Conservation (phyloP, 35 echinoderm and acorn worm genomes). For the Acanthaster planci region DNA sequence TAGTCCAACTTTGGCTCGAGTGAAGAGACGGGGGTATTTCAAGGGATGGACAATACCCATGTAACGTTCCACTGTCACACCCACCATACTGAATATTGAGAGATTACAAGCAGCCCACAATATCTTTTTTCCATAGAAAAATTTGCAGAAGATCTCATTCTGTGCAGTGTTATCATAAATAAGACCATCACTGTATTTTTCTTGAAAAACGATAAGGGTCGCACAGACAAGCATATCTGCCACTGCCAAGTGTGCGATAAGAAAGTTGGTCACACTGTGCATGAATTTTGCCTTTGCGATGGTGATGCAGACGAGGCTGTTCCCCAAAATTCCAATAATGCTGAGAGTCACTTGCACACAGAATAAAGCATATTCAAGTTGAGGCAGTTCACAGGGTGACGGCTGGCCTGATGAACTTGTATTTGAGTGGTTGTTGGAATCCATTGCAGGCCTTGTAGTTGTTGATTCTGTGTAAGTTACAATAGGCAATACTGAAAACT, state of each 20-base stretch:
- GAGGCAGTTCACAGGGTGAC: too few species aligned
- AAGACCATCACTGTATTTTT: neutral
- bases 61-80: neutral
- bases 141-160: neutral
- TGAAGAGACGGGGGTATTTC: neutral
- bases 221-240: neutral
- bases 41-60: neutral
- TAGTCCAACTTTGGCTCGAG: neutral
- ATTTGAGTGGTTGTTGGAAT: too few species aligned
- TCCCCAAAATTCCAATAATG: neutral
- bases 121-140: neutral
- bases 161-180: neutral
- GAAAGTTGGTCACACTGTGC: neutral
- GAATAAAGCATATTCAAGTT: neutral
- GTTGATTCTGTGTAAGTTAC: too few species aligned
- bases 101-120: neutral
- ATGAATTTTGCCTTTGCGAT: conserved; percentile 2
- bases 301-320: neutral
- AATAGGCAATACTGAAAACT: too few species aligned
- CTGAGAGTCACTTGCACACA: neutral
- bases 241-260: conserved; percentile 8
- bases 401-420: too few species aligned
- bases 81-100: neutral
- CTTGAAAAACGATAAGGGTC: neutral
- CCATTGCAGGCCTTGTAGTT: too few species aligned